These are phyloP conservation scores for Episyrphus balteatus DNA, from an alignment of 1,140 invertebrate genomes.

Conservation along the genomic window DNA sequence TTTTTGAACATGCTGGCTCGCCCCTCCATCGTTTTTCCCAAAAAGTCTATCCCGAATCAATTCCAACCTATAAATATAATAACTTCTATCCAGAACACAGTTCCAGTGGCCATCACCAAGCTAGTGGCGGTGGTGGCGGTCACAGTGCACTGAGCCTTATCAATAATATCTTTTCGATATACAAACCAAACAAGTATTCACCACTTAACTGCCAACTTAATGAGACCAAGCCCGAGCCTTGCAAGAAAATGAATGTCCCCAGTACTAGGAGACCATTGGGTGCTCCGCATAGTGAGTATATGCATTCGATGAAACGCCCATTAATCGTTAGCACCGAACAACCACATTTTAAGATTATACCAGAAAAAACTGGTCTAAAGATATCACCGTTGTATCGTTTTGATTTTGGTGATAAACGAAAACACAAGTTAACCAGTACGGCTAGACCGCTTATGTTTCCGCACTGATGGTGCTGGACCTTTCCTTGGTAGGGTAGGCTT, in stretches of 20 bases:
- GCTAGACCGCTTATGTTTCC: slow-evolving; percentile 33
- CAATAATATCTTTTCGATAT: slow-evolving; percentile 39
- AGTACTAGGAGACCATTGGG: slow-evolving; percentile 26
- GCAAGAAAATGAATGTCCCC: slow-evolving; percentile 38
- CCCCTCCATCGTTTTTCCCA: slow-evolving; percentile 23
- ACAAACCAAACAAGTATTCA: slow-evolving; percentile 36
- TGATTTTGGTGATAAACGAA: slow-evolving; percentile 21
- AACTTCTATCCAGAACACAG: slow-evolving; percentile 30
- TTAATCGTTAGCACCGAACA: slow-evolving; percentile 36
- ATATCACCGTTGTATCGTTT: slow-evolving; percentile 39
- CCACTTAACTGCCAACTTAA: slow-evolving; percentile 34
- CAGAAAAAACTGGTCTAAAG: slow-evolving; percentile 40
- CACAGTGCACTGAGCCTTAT: slow-evolving; percentile 34
- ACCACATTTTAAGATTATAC: slow-evolving; percentile 41
- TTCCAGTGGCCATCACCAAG: slow-evolving; percentile 28
- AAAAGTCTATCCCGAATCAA: slow-evolving; percentile 30
- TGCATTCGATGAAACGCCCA: slow-evolving; percentile 41
- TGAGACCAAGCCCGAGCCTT: slow-evolving; percentile 36
- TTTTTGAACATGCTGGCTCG: slow-evolving; percentile 29
- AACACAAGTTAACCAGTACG: slow-evolving; percentile 32
- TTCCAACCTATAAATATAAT: slow-evolving; percentile 34
- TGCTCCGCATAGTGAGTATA: slow-evolving; percentile 25
- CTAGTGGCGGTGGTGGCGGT: slow-evolving; percentile 21
- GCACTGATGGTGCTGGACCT: slow-evolving; percentile 38
- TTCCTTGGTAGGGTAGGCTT: slow-evolving; percentile 36